Evolutionary conservation across 2,113 vertebrate genomes (phyloP), one percentile per base, ranked within the genome.

Genomic region (Chauna torquata): DNA sequence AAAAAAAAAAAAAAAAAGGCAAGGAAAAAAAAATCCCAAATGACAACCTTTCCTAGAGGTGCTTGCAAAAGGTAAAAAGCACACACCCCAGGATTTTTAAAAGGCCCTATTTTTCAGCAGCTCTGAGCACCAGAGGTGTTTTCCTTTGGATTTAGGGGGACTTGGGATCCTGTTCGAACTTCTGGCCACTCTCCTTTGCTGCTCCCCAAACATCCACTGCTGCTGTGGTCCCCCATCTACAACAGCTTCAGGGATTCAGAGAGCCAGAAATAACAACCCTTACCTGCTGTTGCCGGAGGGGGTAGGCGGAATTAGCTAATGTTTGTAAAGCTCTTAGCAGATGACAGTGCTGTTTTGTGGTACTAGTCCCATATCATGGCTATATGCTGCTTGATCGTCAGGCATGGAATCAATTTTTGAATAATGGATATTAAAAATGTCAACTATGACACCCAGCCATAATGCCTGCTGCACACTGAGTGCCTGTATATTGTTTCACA

Each of bases 401-500:
- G 93, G 96, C 97, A 97, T 97, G 93, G 97, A 97, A 97, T 97
- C 95, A 96, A 94, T 96, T 96, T 97, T 96, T 97, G 96, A 97
- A 97, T 97, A 97, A 97, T 96, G 96, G 96, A 96, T 97, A 93
- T 95, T 97, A 94, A 92, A 97, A 97, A 92, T 2, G 11, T 95
- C 97, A 95, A 71, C 95, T 88, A 4, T 97, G 97, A 96, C 96
- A 97, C 88, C 94, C 90, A 96, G 90, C 86, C 79, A 97, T 97
- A 97, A 97, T 92, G 84, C 90, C 91, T 94, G 92, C 66, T 6
- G 4, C 1, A 13, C 0, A 16, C 88, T 44, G 94, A 86, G 94
- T 96, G 92, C 94, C 93, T 97, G 30, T 16, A 74, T 65, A 97
- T 97, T 97, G 97, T 97, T 97, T 97, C 97, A 94, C 82, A 96